Evolutionary conservation across 2,113 vertebrate species (phyloP).

Genomic region (Tringa solitaria): DNA sequence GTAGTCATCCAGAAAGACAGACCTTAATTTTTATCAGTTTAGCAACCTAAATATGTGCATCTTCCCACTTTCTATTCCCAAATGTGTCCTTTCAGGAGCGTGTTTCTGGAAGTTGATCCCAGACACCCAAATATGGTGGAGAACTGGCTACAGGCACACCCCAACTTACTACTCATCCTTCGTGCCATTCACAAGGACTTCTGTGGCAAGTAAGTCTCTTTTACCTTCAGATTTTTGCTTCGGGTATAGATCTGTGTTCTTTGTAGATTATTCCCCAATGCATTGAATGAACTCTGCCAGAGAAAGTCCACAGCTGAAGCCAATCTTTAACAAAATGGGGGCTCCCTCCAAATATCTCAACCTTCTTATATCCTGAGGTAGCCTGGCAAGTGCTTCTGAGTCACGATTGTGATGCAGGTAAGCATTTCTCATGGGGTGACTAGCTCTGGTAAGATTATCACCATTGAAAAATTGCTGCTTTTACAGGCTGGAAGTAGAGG

Average conservation of each 20-base stretch:
- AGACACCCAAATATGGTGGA: constrained; percentile 84
- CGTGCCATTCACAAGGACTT: constrained; percentile 78
- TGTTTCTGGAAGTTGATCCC: constrained; percentile 93
- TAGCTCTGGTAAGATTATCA: neutral
- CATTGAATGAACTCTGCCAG: neutral
- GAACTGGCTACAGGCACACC: constrained; percentile 76
- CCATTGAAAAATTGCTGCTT: neutral
- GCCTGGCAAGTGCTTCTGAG: neutral
- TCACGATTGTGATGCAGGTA: neutral
- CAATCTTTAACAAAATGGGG: neutral
- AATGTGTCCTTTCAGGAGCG: constrained; percentile 69
- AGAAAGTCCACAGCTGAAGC: neutral
- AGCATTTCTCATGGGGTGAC: neutral
- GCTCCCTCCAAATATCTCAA: neutral
- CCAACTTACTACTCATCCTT: constrained; percentile 69
- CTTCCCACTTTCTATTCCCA: neutral
- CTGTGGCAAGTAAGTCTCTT: constrained; percentile 80
- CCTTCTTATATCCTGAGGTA: neutral
- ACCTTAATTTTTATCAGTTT: neutral
- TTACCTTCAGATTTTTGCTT: neutral
- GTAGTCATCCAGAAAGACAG: neutral
- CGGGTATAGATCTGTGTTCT: neutral
- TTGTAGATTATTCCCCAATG: neutral
- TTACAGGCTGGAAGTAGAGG: neutral
- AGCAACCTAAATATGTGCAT: neutral